phyloP scores from a whole-genome alignment of 2,888 invertebrate species.

The Cynaeus angustus region DNA sequence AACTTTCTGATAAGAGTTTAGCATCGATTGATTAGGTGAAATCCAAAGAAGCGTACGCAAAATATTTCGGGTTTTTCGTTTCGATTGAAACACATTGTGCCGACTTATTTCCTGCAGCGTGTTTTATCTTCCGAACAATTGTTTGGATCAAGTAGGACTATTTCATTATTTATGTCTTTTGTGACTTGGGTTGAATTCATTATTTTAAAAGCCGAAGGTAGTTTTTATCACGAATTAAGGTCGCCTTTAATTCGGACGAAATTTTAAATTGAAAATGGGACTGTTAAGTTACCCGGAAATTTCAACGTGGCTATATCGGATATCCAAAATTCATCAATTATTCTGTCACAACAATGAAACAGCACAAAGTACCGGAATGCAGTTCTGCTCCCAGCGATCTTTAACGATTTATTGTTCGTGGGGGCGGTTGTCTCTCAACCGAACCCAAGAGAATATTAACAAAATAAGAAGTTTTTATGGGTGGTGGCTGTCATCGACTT shows the following conservation, averaged over 20 bases:
- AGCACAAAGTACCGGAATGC: constrained; percentile 28
- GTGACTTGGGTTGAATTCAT: constrained; percentile 35
- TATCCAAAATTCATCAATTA: constrained; percentile 42
- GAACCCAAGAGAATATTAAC: constrained; percentile 9
- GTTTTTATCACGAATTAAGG: constrained; percentile 17
- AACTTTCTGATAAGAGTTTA: neutral
- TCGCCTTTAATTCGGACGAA: neutral
- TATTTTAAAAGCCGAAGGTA: constrained; percentile 43
- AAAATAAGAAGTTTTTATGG: neutral
- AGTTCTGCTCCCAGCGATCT: constrained; percentile 6
- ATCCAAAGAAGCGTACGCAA: constrained; percentile 14
- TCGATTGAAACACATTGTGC: constrained; percentile 36
- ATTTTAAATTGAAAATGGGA: constrained; percentile 13
- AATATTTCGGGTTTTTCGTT: constrained; percentile 22
- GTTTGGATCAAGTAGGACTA: constrained; percentile 38
- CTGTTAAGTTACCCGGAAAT: neutral
- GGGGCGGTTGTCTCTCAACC: neutral
- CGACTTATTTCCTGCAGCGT: constrained; percentile 33
- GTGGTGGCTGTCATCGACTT: constrained; percentile 1
- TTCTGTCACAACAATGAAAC: constrained; percentile 42
- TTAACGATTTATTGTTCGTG: constrained; percentile 25
- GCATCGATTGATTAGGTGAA: constrained; percentile 17
- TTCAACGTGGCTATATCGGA: constrained; percentile 16
- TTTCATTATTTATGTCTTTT: constrained; percentile 47
- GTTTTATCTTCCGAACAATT: constrained; percentile 46